Base-by-base conservation (phyloP, 2,113 vertebrate genomes). In the Upupa epops region DNA sequence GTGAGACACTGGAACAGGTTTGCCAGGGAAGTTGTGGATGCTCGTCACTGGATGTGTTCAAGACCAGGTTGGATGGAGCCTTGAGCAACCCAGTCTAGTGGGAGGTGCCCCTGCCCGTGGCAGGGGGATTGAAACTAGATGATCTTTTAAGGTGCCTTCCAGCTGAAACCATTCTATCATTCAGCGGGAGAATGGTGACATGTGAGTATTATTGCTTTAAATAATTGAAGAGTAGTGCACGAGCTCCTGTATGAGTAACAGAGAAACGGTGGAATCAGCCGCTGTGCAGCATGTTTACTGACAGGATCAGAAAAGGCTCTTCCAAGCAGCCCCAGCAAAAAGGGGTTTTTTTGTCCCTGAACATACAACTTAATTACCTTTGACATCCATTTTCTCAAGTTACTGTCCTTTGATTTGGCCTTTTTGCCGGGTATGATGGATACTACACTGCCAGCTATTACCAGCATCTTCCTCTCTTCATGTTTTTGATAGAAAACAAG, bases 211-310 rank as follows among this genome's bases (percentile, higher is more conserved):
- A 55, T 5, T 89, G 60, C 71, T 92, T 95, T 72, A 74, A 69
- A 74, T 64, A 94, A 59, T 20, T 88, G 72, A 58, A 80, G 61
- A 84, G 51, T 42, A 80, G 64, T 48, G 11, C 26, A 58, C 26
- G 69, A 48, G 31, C 42, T 79, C 7, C 55, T 89, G 22, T 52
- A 14, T 80, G 83, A 91, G 69, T 54, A 84, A 66, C 32, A 94
- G 83, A 75, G 92, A 88, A 93, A 96, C 86, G 83, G 88, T 59
- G 83, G 88, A 22, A 34, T 64, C 78, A 86, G 80, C 55, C 59
- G 34, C 72, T 88, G 65, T 88, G 82, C 74, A 73, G 54, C 70
- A 26, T 91, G 90, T 94, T 96, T 96, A 88, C 86, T 92, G 68
- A 82, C 15, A 13, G 70, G 68, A 72, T 93, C 94, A 92, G 79